Percentiles rank a stretch among this genome's conserved stretches.
phyloP scores from a whole-genome alignment of 2,113 vertebrate genomes.

The Erythrolamprus reginae region DNA sequence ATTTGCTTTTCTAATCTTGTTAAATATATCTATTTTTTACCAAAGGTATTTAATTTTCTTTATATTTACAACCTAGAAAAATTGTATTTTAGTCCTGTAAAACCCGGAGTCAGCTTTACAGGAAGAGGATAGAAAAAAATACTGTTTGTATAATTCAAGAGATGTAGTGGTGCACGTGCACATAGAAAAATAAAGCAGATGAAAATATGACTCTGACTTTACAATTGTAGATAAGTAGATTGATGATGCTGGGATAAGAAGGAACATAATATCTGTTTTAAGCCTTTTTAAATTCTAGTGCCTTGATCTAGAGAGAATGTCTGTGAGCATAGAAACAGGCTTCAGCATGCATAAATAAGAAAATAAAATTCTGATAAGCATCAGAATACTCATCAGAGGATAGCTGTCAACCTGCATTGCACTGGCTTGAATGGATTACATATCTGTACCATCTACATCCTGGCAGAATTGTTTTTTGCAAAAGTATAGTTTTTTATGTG shows the following conservation, averaged over 20 bases:
- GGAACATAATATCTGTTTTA: slow-evolving; percentile 29
- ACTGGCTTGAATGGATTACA: background rate
- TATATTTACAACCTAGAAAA: slow-evolving; percentile 68
- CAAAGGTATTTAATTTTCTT: slow-evolving; percentile 88
- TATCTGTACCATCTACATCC: background rate
- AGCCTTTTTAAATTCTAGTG: slow-evolving; percentile 25
- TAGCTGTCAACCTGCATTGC: background rate
- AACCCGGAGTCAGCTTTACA: slow-evolving; percentile 65
- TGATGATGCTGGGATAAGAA: slow-evolving; percentile 30
- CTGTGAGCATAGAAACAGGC: background rate
- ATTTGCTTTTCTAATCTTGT: slow-evolving; percentile 81
- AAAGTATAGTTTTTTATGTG: background rate
- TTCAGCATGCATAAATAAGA: background rate
- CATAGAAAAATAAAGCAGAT: slow-evolving; percentile 36
- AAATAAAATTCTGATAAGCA: background rate
- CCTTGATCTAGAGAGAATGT: background rate
- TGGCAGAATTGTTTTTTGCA: background rate
- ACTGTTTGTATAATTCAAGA: slow-evolving; percentile 57
- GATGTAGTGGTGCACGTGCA: slow-evolving; percentile 54
- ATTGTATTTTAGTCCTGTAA: slow-evolving; percentile 72
- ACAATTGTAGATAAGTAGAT: slow-evolving; percentile 15
- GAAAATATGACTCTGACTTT: slow-evolving; percentile 36
- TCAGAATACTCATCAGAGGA: background rate
- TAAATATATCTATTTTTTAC: slow-evolving; percentile 84
- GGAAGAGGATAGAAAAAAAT: slow-evolving; percentile 56